Conservation (phyloP, 2,888 invertebrate species). For the Polymixis flavicincta region DNA sequence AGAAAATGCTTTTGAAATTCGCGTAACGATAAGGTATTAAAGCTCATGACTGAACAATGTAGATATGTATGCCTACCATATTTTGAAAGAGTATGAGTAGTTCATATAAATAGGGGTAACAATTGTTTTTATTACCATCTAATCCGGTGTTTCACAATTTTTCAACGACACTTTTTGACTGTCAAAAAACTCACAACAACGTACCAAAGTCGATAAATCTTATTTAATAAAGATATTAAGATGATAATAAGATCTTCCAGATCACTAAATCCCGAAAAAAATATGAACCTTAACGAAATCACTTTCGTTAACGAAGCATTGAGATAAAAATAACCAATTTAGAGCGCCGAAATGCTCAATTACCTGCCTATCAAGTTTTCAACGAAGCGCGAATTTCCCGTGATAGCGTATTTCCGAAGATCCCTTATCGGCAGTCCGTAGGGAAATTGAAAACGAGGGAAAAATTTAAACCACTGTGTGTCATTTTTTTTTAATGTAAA, state of each 20-base stretch:
- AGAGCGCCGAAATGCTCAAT: conserved; percentile 64
- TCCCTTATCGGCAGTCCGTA: conserved; percentile 63
- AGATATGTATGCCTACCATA: background rate
- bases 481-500: background rate
- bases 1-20: too few relatives aligned
- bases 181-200: background rate
- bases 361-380: conserved; percentile 67
- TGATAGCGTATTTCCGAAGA: conserved; percentile 74
- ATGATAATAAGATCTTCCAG: conserved; percentile 1
- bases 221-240: background rate
- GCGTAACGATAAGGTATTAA: too few relatives aligned
- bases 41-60: too few relatives aligned
- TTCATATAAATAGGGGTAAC: background rate
- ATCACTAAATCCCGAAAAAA: conserved; percentile 26
- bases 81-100: background rate
- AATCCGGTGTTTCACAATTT: too few relatives aligned
- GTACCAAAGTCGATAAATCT: background rate
- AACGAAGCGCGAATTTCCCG: conserved; percentile 67
- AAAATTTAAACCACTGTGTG: conserved; percentile 18
- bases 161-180: background rate
- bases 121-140: background rate
- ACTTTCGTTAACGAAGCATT: conserved; percentile 14
- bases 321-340: conserved; percentile 69
- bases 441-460: conserved; percentile 49
- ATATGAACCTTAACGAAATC: conserved; percentile 11